phyloP scores from a whole-genome alignment of 2,888 invertebrate species.

The Deilephila elpenor region DNA sequence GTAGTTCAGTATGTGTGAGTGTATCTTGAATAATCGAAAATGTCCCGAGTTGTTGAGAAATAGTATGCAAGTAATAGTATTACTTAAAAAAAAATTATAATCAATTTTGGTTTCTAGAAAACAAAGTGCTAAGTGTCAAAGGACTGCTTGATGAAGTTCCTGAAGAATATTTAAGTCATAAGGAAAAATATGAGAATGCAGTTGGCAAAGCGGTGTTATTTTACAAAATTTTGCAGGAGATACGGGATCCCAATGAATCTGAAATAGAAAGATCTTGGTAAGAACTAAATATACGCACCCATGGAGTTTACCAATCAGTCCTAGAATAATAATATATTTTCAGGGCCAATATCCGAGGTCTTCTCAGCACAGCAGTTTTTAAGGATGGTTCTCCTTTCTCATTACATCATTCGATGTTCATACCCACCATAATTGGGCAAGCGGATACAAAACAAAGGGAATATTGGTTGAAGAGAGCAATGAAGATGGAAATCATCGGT shows the following conservation, averaged over 20 bases:
- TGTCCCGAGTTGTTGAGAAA: background rate
- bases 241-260: conserved; percentile 83
- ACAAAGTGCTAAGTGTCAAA: conserved; percentile 79
- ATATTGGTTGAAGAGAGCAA: conserved; percentile 92
- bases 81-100: background rate
- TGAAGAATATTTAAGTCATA: conserved; percentile 91
- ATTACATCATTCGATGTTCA: conserved; percentile 95
- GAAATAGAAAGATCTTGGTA: conserved; percentile 89
- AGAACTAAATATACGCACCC: conserved; percentile 29
- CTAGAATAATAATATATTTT: conserved; percentile 22
- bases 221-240: conserved; percentile 85
- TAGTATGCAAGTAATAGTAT: background rate
- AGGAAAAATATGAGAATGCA: conserved; percentile 91
- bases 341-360: conserved; percentile 85
- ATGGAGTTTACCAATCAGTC: background rate
- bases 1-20: no score
- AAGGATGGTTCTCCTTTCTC: conserved; percentile 88
- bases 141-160: conserved; percentile 87
- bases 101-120: conserved; percentile 53
- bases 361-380: conserved; percentile 86
- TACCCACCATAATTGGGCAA: conserved; percentile 93
- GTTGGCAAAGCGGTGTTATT: conserved; percentile 87
- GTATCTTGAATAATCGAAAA: no score
- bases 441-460: conserved; percentile 93
- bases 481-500: conserved; percentile 92